These are phyloP conservation scores for Morinoia aosen DNA, from an alignment of 2,888 invertebrate genomes.

Conservation along the genomic window DNA sequence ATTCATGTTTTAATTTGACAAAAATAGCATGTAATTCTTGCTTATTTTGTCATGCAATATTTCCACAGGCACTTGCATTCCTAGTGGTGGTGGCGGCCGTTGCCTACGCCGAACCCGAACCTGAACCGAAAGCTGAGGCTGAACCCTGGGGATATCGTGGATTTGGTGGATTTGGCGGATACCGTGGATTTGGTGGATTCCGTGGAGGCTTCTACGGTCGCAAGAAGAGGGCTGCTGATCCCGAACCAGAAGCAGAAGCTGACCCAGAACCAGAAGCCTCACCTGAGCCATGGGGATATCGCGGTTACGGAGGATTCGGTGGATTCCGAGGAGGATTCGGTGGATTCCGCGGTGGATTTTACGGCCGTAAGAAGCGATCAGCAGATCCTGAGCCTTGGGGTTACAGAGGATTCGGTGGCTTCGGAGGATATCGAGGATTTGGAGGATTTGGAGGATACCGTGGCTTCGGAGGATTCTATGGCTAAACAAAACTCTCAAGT, in stretches of 20 bases:
- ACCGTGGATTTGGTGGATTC: background rate
- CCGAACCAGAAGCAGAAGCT: background rate
- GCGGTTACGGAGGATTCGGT: background rate
- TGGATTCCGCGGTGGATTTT: background rate
- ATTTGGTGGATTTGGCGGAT: constrained; percentile 18
- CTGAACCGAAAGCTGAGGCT: background rate
- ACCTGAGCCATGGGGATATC: too few species aligned
- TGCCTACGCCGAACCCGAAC: constrained; percentile 13
- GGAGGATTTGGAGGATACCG: background rate
- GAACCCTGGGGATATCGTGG: background rate
- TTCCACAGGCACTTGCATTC: background rate
- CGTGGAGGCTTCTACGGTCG: constrained; percentile 6
- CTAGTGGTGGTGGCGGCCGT: background rate
- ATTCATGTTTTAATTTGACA: too few species aligned
- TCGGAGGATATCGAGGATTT: constrained; percentile 5
- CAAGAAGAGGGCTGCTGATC: constrained; percentile 15
- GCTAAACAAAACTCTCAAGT: background rate
- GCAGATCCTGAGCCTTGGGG: background rate
- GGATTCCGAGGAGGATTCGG: background rate
- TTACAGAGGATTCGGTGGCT: background rate
- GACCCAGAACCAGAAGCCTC: background rate
- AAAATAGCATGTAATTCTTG: too few species aligned
- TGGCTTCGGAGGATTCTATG: background rate
- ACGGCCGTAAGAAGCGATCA: constrained; percentile 19
- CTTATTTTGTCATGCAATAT: background rate